A percentile compares a stretch with the other conserved stretches of the same genome.
Conservation (phyloP, 2,888 invertebrate genomes). For the Agonopterix subpropinquella region DNA sequence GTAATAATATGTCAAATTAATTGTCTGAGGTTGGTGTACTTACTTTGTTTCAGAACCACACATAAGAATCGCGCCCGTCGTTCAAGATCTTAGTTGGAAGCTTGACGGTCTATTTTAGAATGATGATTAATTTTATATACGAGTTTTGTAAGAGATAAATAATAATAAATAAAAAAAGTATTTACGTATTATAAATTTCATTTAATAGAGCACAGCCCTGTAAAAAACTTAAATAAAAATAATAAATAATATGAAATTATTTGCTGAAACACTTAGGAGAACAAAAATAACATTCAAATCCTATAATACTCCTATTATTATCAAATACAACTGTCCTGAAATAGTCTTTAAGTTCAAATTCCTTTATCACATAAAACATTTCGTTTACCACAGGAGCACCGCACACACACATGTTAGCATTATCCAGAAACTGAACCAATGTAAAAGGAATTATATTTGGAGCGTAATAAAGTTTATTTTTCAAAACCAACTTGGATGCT, state of each 20-base stretch:
- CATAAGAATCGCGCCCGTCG: slow-evolving; percentile 76
- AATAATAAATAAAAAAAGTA: no score
- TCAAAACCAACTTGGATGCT: slow-evolving; percentile 70
- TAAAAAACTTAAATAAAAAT: no score
- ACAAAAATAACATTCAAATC: slow-evolving; percentile 78
- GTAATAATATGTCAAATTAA: no score
- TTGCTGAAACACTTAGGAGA: slow-evolving; percentile 64
- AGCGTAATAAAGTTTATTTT: slow-evolving; percentile 70
- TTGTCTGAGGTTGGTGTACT: no score
- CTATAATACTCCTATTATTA: slow-evolving; percentile 47
- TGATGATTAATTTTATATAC: not conserved
- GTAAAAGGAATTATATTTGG: slow-evolving; percentile 75
- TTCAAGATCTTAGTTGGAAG: slow-evolving; percentile 74
- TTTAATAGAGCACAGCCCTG: no score
- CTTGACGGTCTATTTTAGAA: slow-evolving; percentile 52
- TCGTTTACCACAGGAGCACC: slow-evolving; percentile 64
- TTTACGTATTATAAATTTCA: no score
- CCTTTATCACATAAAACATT: slow-evolving; percentile 34
- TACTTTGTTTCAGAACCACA: slow-evolving; percentile 72
- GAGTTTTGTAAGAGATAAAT: not conserved
- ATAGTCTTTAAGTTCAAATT: slow-evolving; percentile 52
- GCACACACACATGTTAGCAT: slow-evolving; percentile 78
- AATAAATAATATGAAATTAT: not conserved
- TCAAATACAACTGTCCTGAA: slow-evolving; percentile 54
- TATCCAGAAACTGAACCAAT: slow-evolving; percentile 76